phyloP scores from a whole-genome alignment of 2,797 vertebrate genomes.

The Hapalemur alaotrensis region DNA sequence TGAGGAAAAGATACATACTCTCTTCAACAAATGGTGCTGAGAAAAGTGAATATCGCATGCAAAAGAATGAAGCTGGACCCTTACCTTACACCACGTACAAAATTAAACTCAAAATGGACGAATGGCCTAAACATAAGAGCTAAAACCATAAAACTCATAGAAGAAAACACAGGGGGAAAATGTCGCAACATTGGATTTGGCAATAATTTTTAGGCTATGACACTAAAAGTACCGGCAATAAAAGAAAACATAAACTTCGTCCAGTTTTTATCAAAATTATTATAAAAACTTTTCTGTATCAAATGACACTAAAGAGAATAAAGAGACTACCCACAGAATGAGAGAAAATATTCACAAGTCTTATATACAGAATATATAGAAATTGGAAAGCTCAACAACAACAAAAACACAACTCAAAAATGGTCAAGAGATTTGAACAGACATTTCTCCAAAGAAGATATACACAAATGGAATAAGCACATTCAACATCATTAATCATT shows the following conservation, averaged over 20 bases:
- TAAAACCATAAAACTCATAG: not conserved
- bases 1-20: not conserved
- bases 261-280: not conserved
- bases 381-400: not conserved
- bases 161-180: not conserved
- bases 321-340: not conserved
- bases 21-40: not conserved
- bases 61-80: not conserved
- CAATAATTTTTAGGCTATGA: not conserved
- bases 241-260: not conserved
- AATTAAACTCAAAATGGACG: not conserved
- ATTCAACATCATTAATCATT: not conserved
- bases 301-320: not conserved
- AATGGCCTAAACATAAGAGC: not conserved
- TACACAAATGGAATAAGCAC: not conserved
- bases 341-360: not conserved
- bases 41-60: not conserved
- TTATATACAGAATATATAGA: not conserved
- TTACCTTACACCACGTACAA: not conserved
- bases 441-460: not conserved
- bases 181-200: not conserved
- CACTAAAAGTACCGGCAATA: not conserved
- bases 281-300: not conserved
- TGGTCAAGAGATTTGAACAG: not conserved
- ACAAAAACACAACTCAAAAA: not conserved